Base-by-base conservation (phyloP, 2,113 vertebrate species). In the Poeciliopsis retropinna region DNA sequence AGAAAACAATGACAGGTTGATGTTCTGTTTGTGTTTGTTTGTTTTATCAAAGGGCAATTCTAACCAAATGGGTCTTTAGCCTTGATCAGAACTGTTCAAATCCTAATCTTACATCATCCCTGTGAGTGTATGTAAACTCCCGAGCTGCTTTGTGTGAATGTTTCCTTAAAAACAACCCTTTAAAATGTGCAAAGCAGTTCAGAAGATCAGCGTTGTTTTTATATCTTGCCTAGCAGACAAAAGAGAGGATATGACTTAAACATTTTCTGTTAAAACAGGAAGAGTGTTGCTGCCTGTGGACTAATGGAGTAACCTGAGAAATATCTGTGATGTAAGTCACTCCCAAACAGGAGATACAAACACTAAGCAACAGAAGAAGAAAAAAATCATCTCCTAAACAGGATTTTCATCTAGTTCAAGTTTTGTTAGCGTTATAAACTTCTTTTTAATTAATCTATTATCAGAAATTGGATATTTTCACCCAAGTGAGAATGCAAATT, bases 221-320 rank as follows among this genome's bases (percentile, higher is more conserved):
- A 41, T 67, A 62, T 61, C 27, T 13, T 62, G 1, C 15, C 19
- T 30, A 5, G 27, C 25, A 32, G 15, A 65, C 47, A 74, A 27
- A 30, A 32, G 28, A 65, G 44, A 76, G 83, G 85, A 82, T 72
- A 66, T 78, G 19, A 63, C 29, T 75, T 11, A 30, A 12, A 71
- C 54, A 31, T 71, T 66, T 51, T 73, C 22, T 64, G 54, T 32
- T 17, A 31, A 41, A 66, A 79, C 44, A 81, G 63, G 77, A 78
- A 82, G 44, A 66, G 1, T 2, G 25, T 57, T 31, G 39, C 34
- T 44, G 47, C 77, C 64, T 4, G 3, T 79, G 57, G 39, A 62
- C 44, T 13, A 22, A 51, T 3, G 19, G 7, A 30, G 5, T 3
- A 25, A 61, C n/a, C 63, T 32, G 64, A 64, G 28, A 17, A 6